Evolutionary conservation across 2,888 invertebrate genomes (phyloP), one percentile per base, ranked within the genome.

Genomic region (Hypercompe scribonia): DNA sequence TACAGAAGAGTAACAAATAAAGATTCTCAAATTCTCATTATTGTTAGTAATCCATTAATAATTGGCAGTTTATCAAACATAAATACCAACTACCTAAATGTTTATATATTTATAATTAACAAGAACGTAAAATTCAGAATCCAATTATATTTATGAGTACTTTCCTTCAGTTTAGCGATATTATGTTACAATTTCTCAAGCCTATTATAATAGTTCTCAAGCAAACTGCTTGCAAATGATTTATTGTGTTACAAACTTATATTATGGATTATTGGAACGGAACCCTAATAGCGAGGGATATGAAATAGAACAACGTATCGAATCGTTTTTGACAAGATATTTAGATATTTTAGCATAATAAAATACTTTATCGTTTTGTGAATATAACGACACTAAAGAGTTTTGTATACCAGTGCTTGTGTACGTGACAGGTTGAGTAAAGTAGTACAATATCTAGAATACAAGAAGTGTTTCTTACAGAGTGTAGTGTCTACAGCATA

Each of bases 171-270:
- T 31, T 61, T 15, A 15, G 28, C 13, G 4, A 58, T 58, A 58
- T 58, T 58, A 58, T 28, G 31, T 46, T 36, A 72, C 63, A 46
- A 50, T 64, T 61, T 28, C 72, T 36, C 36, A 34, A 68, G 63
- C 46, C 71, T 50, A 67, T 72, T 67, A 54, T 36, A 61, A 28
- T 31, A 36, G 67, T 68, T 63, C 68, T 72, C 63, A 63, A 46
- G 50, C 63, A 63, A 61, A 34, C n/a, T 42, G 34, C 28, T 67
- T 71, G 71, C 46, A 61, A 67, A 46, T 50, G 67, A 72, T 72
- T 72, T 72, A 72, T 68, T 13, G 28, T 36, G 8, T 34, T 24
- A 72, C 68, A 72, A 66, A 46, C 61, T 67, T 68, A 21, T 33
- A 50, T 34, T 24, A 28, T 50, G 15, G 50, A 34, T 72, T 68